Percentiles rank a stretch among this genome's conserved stretches.
These are phyloP conservation scores for Volucella zonaria DNA, from an alignment of 2,888 invertebrate species.

Conservation along the genomic window DNA sequence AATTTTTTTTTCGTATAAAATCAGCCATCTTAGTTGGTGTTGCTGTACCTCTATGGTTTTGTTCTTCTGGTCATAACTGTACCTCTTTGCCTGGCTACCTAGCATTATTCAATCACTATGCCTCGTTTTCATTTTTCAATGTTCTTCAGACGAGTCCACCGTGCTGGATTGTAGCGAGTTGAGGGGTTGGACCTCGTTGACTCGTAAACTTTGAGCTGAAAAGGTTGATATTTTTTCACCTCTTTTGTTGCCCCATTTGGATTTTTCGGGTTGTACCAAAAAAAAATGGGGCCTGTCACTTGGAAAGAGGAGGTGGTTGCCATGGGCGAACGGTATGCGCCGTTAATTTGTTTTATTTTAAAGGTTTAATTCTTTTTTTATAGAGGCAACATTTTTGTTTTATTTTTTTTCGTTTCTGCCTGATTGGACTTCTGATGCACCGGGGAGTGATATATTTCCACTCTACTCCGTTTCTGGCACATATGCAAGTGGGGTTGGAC, in stretches of 20 bases:
- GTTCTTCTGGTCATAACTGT: constrained; percentile 62
- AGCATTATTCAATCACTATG: constrained; percentile 70
- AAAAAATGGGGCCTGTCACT: constrained; percentile 34
- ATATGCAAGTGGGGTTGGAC: constrained; percentile 33
- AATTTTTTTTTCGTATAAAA: constrained; percentile 16
- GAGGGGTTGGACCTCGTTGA: constrained; percentile 65
- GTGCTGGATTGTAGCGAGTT: constrained; percentile 36
- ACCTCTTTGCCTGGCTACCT: constrained; percentile 56
- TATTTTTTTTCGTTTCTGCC: constrained; percentile 50
- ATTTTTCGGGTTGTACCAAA: constrained; percentile 49
- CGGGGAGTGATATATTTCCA: constrained; percentile 49
- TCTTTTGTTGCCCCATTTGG: constrained; percentile 18
- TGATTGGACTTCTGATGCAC: constrained; percentile 69
- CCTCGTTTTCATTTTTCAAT: constrained; percentile 40
- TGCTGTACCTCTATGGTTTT: constrained; percentile 1
- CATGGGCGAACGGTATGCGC: constrained; percentile 29
- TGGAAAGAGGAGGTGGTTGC: constrained; percentile 19
- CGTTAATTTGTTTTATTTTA: constrained; percentile 71
- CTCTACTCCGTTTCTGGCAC: constrained; percentile 25
- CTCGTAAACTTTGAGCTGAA: constrained; percentile 59
- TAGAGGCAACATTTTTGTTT: constrained; percentile 36
- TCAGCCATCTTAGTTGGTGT: constrained; percentile 36
- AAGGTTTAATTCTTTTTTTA: constrained; percentile 51
- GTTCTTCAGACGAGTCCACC: constrained; percentile 9
- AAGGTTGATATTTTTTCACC: constrained; percentile 70